Evolutionary conservation across 2,888 invertebrate species (phyloP).

Genomic region (Drosophila colorata): DNA sequence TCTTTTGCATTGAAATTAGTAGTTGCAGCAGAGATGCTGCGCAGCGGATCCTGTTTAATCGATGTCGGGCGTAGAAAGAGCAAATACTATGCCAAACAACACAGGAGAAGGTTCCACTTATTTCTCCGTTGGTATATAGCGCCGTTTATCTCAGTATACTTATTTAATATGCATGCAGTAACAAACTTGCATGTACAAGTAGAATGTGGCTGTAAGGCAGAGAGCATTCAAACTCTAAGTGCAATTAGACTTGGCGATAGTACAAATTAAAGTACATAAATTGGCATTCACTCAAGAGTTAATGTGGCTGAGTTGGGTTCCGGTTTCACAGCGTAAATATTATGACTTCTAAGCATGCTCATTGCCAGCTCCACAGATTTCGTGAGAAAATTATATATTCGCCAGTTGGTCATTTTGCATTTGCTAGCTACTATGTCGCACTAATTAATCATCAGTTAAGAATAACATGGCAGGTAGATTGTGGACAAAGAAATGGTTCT

Average conservation of each 20-base stretch:
- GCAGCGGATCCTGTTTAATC: too few species aligned
- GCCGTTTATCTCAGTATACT: background rate
- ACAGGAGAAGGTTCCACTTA: background rate
- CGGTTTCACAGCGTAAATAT: conserved; percentile 37
- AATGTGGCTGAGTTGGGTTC: conserved; percentile 45
- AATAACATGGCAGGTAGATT: conserved; percentile 62
- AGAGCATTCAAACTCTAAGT: conserved; percentile 29
- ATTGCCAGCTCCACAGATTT: conserved; percentile 47
- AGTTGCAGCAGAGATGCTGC: too few species aligned
- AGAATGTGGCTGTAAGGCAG: conserved; percentile 7
- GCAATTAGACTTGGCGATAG: conserved; percentile 72
- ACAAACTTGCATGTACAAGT: conserved; percentile 63
- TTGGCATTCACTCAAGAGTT: conserved; percentile 60
- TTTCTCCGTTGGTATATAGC: too few species aligned
- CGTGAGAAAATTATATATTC: conserved; percentile 66
- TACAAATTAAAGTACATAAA: conserved; percentile 67
- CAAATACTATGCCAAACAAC: too few species aligned
- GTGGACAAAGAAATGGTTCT: conserved; percentile 56
- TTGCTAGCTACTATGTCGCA: conserved; percentile 46
- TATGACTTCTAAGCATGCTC: conserved; percentile 71
- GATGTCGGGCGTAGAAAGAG: too few species aligned
- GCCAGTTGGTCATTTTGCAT: conserved; percentile 33
- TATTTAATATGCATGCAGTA: conserved; percentile 20
- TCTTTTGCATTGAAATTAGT: too few species aligned
- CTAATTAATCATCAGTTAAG: conserved; percentile 77